Conservation (phyloP, 1,140 invertebrate species). For the Drosophila ercepeae region DNA sequence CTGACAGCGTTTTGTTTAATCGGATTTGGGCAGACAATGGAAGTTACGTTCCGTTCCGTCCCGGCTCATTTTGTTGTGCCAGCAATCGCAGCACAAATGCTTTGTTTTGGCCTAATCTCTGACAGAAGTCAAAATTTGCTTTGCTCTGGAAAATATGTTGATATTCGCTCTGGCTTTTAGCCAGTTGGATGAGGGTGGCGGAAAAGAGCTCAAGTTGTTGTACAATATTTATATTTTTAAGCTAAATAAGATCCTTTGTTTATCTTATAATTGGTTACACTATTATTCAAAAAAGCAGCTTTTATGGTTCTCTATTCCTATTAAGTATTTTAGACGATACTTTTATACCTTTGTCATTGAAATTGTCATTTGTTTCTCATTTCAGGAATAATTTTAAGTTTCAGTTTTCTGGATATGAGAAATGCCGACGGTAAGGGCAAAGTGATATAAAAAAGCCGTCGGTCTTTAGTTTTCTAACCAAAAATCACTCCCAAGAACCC, state of each 20-base stretch:
- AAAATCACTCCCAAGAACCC: neutral
- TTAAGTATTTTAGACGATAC: too few species aligned
- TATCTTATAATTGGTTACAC: neutral
- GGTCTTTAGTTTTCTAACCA: slow-evolving; percentile 8
- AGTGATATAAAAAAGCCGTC: slow-evolving; percentile 38
- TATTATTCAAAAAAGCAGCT: too few species aligned
- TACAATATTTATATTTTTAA: neutral
- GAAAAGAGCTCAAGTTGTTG: neutral
- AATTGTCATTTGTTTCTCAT: too few species aligned
- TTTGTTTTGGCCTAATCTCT: slow-evolving; percentile 78
- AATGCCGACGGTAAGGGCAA: slow-evolving; percentile 49
- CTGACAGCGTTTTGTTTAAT: slow-evolving; percentile 76
- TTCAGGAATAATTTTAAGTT: too few species aligned
- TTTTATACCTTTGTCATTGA: too few species aligned
- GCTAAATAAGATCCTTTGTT: neutral
- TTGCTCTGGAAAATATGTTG: slow-evolving; percentile 67
- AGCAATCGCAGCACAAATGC: slow-evolving; percentile 66
- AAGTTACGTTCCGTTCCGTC: slow-evolving; percentile 58
- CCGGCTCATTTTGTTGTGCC: slow-evolving; percentile 71
- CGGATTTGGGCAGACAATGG: slow-evolving; percentile 73
- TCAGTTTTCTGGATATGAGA: neutral
- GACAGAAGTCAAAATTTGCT: slow-evolving; percentile 76
- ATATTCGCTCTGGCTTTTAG: slow-evolving; percentile 54
- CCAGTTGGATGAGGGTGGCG: slow-evolving; percentile 34
- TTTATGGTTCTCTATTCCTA: too few species aligned